phyloP scores from a whole-genome alignment of 2,113 vertebrate species.

The Lophura nycthemera region DNA sequence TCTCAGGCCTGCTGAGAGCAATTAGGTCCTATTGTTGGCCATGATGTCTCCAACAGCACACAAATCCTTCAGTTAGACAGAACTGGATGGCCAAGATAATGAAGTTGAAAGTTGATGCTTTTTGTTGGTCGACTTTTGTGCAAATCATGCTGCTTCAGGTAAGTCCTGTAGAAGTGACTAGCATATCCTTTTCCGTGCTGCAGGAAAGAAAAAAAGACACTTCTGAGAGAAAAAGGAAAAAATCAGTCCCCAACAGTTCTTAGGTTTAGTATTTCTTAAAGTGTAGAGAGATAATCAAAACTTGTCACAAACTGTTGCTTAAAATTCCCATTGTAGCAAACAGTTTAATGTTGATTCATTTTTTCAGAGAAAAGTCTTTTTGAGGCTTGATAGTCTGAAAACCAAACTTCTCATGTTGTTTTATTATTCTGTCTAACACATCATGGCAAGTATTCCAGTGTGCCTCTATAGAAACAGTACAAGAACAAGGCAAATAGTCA shows the following conservation, averaged over 20 bases:
- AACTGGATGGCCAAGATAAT: constrained; percentile 91
- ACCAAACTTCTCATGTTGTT: constrained; percentile 3
- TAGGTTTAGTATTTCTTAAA: constrained; percentile 45
- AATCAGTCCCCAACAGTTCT: constrained; percentile 9
- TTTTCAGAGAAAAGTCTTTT: not conserved
- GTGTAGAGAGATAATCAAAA: constrained; percentile 28
- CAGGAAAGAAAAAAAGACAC: constrained; percentile 80
- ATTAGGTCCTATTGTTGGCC: constrained; percentile 83
- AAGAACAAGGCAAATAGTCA: not conserved
- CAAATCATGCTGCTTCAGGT: constrained; percentile 97
- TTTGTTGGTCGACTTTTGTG: constrained; percentile 92
- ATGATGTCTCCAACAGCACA: constrained; percentile 81
- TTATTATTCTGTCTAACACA: constrained; percentile 6
- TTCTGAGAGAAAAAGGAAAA: constrained; percentile 66
- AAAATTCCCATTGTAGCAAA: not conserved
- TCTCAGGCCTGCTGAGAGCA: constrained; percentile 98
- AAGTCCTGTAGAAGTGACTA: constrained; percentile 96
- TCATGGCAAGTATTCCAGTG: not conserved
- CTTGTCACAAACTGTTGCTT: not conserved
- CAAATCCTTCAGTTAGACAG: constrained; percentile 83
- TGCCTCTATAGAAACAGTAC: not conserved
- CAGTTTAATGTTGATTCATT: not conserved
- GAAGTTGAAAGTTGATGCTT: constrained; percentile 91
- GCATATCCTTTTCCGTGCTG: constrained; percentile 99
- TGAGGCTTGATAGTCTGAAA: constrained; percentile 14